Evolutionary conservation across 2,797 vertebrate genomes (phyloP).

Genomic region (Peromyscus attwateri): DNA sequence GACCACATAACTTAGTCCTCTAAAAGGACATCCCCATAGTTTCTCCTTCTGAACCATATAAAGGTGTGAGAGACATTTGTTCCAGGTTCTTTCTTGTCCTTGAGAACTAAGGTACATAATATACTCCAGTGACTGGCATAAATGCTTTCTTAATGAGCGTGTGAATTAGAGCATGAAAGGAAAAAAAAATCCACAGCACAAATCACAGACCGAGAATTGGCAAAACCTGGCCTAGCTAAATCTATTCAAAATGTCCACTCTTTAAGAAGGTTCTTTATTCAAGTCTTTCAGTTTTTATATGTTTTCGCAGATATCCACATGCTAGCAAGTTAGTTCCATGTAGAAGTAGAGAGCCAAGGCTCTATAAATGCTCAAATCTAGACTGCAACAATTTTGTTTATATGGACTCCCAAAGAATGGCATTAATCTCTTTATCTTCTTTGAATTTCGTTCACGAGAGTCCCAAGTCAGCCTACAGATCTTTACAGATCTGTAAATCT

Average conservation of each 20-base stretch:
- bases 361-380: constrained; percentile 12
- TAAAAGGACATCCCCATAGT: neutral
- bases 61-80: constrained; percentile 7
- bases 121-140: constrained; percentile 12
- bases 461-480: constrained; percentile 35
- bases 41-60: neutral
- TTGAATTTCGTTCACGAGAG: constrained; percentile 23
- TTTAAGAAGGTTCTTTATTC: neutral
- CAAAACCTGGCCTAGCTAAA: neutral
- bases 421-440: neutral
- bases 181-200: neutral
- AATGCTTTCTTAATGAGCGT: constrained; percentile 54
- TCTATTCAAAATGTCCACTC: neutral
- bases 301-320: neutral
- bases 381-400: constrained; percentile 4
- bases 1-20: neutral
- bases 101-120: neutral
- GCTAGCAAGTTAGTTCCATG: neutral
- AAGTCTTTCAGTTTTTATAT: neutral
- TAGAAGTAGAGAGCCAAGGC: neutral
- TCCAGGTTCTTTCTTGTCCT: neutral
- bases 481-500: too few relatives aligned
- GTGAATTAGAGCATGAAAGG: neutral
- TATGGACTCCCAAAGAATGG: neutral
- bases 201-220: neutral